phyloP scores from a whole-genome alignment of 30 jellyfish, hydroid and myxozoan species.

The Cassiopea xamachana region DNA sequence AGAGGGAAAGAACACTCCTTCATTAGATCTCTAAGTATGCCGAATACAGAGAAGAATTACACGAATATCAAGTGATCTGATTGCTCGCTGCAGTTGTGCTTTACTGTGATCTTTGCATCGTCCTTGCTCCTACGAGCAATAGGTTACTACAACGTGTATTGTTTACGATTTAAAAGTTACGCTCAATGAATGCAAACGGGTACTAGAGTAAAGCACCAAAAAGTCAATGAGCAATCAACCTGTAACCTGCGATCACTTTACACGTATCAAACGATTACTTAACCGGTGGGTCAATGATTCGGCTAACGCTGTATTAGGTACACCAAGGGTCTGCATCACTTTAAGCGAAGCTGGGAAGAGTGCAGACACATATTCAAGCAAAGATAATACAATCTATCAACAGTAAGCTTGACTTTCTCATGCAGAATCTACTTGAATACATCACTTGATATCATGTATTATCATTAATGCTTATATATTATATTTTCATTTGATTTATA shows the following conservation, averaged over 20 bases:
- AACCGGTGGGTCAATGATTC: slow-evolving; percentile 46
- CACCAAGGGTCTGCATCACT: neutral
- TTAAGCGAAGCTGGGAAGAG: slow-evolving; percentile 10
- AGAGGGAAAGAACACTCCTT: no score
- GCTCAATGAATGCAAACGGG: neutral
- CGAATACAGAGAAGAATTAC: no score
- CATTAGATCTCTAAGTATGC: no score
- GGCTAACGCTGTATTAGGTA: slow-evolving; percentile 23
- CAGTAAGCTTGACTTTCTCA: neutral
- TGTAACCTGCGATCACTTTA: slow-evolving; percentile 26
- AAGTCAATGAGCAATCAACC: slow-evolving; percentile 50
- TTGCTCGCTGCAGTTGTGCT: neutral
- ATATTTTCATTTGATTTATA: no score
- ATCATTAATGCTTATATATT: no score
- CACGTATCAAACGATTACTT: neutral
- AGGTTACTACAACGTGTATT: neutral
- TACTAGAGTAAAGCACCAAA: neutral
- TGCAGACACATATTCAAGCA: slow-evolving; percentile 33
- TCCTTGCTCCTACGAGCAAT: neutral
- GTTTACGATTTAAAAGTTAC: neutral
- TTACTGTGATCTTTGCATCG: neutral
- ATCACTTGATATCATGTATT: no score
- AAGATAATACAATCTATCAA: neutral
- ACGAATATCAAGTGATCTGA: neutral
- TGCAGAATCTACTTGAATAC: no score